Evolutionary conservation across 1,140 invertebrate species (phyloP), one percentile per base, ranked within the genome.

Genomic region (Notospermus geniculatus): DNA sequence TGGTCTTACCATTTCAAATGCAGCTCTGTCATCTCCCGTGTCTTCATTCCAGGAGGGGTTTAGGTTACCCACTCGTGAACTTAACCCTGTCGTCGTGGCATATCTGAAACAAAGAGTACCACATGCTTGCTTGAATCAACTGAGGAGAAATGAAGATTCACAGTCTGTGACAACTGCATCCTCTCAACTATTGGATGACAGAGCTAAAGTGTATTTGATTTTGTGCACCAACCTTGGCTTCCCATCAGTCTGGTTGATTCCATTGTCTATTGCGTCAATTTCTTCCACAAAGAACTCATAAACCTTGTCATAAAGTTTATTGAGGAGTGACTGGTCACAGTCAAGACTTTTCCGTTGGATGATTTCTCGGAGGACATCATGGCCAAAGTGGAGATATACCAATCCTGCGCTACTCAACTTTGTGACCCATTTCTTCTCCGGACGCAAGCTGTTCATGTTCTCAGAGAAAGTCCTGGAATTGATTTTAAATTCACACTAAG

Each of bases 191-290:
- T n/a, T n/a, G n/a, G n/a, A n/a, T n/a, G n/a, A n/a, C n/a, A n/a
- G n/a, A n/a, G n/a, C n/a, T n/a, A n/a, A n/a, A n/a, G n/a, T n/a
- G n/a, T n/a, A n/a, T n/a, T n/a, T n/a, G n/a, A n/a, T n/a, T n/a
- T n/a, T n/a, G n/a, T 36, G 32, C 15, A 15, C 54, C 52, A 71
- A 86, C 83, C 75, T 80, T 25, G 90, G 88, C 74, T 89, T 86
- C n/a, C 86, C 90, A 62, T 90, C 87, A 78, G 82, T 87, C 22
- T 76, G 73, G 55, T 78, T 68, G 27, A 97, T 84, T 22, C 96
- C 96, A 85, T 99, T 99, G 79, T 99, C 97, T 61, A 97, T 91
- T 4, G 88, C 95, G 84, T 99, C 97, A 61, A 99, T 85, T 86
- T 97, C 95, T 83, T 92, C 87, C 22, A 99, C 87, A 62, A 99